Conservation (phyloP, 2,113 vertebrate species). For the Brachionichthys hirsutus region DNA sequence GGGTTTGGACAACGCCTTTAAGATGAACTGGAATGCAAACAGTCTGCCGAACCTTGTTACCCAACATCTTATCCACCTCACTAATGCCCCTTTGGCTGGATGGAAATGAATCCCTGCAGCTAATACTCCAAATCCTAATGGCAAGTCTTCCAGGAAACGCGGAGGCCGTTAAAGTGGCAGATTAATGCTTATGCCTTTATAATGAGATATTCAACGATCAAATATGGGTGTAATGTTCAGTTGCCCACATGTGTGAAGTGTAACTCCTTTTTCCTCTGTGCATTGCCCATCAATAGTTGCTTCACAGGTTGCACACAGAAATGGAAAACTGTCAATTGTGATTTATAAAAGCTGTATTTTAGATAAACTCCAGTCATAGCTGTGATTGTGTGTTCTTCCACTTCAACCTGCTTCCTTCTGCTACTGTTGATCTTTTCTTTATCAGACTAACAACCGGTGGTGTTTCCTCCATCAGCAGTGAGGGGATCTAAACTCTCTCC, state of each 20-base stretch:
- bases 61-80: neutral
- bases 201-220: constrained; percentile 12
- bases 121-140: neutral
- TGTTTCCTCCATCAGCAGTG: constrained; percentile 14
- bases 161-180: neutral
- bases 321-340: neutral
- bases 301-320: constrained; percentile 3
- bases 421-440: constrained; percentile 32
- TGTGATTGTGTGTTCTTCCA: neutral
- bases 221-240: neutral
- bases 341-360: neutral
- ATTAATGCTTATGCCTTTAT: constrained; percentile 1
- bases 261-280: neutral
- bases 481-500: neutral
- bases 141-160: neutral
- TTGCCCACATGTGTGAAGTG: neutral
- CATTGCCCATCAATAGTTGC: neutral
- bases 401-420: constrained; percentile 10
- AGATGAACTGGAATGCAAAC: neutral
- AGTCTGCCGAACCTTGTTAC: neutral
- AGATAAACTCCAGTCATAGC: neutral
- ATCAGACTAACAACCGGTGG: constrained; percentile 12
- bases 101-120: constrained; percentile 11
- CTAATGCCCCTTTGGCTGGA: neutral
- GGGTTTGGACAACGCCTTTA: too few species aligned